Evolutionary conservation across 2,113 vertebrate genomes (phyloP).

Genomic region (Strix uralensis): DNA sequence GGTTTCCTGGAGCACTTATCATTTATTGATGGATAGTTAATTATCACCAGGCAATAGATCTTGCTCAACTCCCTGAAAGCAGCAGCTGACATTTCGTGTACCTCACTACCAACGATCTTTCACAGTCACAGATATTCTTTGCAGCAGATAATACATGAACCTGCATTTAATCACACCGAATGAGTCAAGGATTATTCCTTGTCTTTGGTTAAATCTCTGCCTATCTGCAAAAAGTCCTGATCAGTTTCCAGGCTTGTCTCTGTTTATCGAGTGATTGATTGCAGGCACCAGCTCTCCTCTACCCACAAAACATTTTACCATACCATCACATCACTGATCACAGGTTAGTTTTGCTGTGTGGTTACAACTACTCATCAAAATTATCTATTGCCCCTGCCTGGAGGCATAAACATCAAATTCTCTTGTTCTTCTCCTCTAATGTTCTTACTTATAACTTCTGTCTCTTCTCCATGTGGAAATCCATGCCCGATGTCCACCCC

Average conservation of each 20-base stretch:
- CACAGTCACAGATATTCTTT: constrained; percentile 13
- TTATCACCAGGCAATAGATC: constrained; percentile 51
- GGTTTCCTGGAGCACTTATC: constrained; percentile 40
- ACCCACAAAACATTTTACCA: neutral
- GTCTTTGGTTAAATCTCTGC: constrained; percentile 29
- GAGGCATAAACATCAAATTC: neutral
- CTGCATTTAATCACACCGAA: neutral
- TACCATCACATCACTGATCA: neutral
- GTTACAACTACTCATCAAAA: constrained; percentile 5
- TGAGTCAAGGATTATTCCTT: constrained; percentile 15
- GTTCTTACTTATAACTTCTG: neutral
- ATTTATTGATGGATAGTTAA: constrained; percentile 60
- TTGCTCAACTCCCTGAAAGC: constrained; percentile 43
- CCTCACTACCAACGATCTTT: neutral
- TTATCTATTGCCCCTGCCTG: neutral
- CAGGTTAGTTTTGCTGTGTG: neutral
- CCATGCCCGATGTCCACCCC: no score
- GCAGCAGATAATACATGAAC: constrained; percentile 27
- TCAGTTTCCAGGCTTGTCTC: neutral
- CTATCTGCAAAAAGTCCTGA: neutral
- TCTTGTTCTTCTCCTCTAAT: neutral
- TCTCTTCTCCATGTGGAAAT: neutral
- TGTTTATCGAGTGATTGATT: constrained; percentile 30
- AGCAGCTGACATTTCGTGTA: constrained; percentile 3
- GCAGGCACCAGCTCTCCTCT: neutral